Percentiles rank a stretch among this genome's conserved stretches.
Evolutionary conservation across 2,888 invertebrate genomes (phyloP).

Genomic region (Tenthredo notha): DNA sequence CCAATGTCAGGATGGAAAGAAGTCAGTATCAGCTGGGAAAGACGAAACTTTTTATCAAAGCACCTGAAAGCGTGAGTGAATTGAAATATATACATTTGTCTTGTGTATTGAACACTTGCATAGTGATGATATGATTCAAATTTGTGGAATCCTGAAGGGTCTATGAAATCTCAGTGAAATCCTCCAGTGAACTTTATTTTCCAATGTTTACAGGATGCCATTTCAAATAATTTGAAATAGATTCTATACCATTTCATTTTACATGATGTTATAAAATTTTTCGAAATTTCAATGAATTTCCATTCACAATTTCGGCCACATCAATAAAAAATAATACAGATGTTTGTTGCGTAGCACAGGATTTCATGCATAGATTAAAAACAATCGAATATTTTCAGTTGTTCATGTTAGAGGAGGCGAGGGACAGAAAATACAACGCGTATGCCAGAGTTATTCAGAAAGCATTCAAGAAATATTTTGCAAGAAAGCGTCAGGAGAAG

Average conservation of each 20-base stretch:
- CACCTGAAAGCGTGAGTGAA: conserved; percentile 81
- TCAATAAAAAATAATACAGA: neutral
- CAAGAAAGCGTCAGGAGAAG: conserved; percentile 80
- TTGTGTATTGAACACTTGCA: neutral
- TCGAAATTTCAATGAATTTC: neutral
- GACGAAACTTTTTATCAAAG: conserved; percentile 85
- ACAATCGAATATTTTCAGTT: conserved; percentile 75
- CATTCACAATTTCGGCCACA: neutral
- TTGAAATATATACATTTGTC: neutral
- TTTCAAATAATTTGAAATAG: neutral
- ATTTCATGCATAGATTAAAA: neutral
- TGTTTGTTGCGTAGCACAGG: neutral
- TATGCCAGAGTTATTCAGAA: conserved; percentile 85
- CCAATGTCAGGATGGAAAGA: conserved; percentile 81
- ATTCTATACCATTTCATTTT: too few species aligned
- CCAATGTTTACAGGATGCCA: neutral
- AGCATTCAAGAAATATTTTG: conserved; percentile 84
- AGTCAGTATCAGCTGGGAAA: conserved; percentile 84
- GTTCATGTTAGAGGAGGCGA: conserved; percentile 84
- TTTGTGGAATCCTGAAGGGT: neutral
- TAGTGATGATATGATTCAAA: neutral
- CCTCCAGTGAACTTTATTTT: neutral
- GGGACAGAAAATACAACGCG: conserved; percentile 84
- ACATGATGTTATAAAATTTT: neutral
- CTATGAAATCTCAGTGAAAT: neutral